Conservation (phyloP, 2,797 vertebrate genomes). For the Parauchenoglanis punctatus region DNA sequence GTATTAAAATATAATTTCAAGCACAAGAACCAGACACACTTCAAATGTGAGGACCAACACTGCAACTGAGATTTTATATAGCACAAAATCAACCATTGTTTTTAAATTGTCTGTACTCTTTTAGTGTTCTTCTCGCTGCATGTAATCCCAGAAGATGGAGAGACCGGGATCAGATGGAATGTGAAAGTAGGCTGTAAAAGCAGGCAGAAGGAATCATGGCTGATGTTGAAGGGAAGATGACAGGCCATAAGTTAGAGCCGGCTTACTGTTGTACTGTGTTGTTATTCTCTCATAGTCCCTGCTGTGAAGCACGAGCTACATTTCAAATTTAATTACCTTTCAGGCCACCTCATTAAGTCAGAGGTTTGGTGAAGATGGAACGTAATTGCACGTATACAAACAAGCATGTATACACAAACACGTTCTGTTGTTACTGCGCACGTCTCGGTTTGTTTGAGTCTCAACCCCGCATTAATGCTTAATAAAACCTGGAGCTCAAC, state of each 20-base stretch:
- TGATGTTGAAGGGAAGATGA: slow-evolving; percentile 68
- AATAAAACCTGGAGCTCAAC: not conserved
- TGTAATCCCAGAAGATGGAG: slow-evolving; percentile 42
- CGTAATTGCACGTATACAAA: slow-evolving; percentile 35
- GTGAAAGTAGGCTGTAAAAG: slow-evolving; percentile 55
- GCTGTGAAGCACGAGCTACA: slow-evolving; percentile 72
- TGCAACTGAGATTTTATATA: not conserved
- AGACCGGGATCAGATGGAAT: slow-evolving; percentile 62
- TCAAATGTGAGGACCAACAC: slow-evolving; percentile 6
- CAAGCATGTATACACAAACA: slow-evolving; percentile 62
- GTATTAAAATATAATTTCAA: slow-evolving; percentile 16
- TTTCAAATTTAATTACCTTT: slow-evolving; percentile 82
- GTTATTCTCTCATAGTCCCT: slow-evolving; percentile 71
- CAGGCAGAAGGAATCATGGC: slow-evolving; percentile 67
- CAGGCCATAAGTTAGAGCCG: slow-evolving; percentile 72
- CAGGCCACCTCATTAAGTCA: slow-evolving; percentile 78
- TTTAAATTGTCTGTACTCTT: slow-evolving; percentile 34
- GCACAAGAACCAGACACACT: slow-evolving; percentile 17
- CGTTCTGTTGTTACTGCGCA: slow-evolving; percentile 2
- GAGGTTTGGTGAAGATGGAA: slow-evolving; percentile 75
- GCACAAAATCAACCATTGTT: slow-evolving; percentile 23
- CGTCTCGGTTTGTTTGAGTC: not conserved
- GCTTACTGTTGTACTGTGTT: slow-evolving; percentile 73
- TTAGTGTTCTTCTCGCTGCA: slow-evolving; percentile 17
- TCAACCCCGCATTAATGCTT: not conserved